Conservation (phyloP, 2,888 invertebrate species). For the Aricia artaxerxes region DNA sequence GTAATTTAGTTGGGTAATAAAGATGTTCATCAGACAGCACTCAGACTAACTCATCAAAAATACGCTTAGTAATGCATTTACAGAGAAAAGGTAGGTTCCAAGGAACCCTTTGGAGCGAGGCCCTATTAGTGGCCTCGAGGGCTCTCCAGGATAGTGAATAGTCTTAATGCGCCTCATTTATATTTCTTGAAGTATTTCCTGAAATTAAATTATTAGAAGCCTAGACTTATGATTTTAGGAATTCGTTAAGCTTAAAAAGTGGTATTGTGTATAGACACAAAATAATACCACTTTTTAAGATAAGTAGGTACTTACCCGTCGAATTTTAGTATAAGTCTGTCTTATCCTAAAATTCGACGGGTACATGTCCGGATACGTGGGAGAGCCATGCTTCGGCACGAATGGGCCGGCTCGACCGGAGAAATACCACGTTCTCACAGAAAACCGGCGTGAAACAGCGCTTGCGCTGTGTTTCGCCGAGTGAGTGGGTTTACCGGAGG, state of each 20-base stretch:
- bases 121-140: slow-evolving; percentile 16
- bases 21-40: slow-evolving; percentile 21
- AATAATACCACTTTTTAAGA: too few relatives aligned
- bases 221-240: not conserved
- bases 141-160: not conserved
- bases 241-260: not conserved
- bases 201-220: not conserved
- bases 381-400: too few relatives aligned
- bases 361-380: too few relatives aligned
- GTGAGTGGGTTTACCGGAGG: too few relatives aligned
- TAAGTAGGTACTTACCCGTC: too few relatives aligned
- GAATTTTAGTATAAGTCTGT: too few relatives aligned
- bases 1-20: slow-evolving; percentile 25
- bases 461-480: too few relatives aligned
- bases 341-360: too few relatives aligned
- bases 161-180: not conserved
- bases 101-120: slow-evolving; percentile 2
- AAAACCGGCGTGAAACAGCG: too few relatives aligned
- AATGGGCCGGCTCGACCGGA: too few relatives aligned
- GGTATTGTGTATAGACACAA: too few relatives aligned
- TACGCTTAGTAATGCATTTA: slow-evolving; percentile 31
- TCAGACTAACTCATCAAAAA: slow-evolving; percentile 27
- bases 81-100: not conserved
- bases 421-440: too few relatives aligned
- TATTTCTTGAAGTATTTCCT: not conserved